Evolutionary conservation across 2,888 invertebrate species (phyloP), one percentile per base, ranked within the genome.

Genomic region (Xylota sylvarum): DNA sequence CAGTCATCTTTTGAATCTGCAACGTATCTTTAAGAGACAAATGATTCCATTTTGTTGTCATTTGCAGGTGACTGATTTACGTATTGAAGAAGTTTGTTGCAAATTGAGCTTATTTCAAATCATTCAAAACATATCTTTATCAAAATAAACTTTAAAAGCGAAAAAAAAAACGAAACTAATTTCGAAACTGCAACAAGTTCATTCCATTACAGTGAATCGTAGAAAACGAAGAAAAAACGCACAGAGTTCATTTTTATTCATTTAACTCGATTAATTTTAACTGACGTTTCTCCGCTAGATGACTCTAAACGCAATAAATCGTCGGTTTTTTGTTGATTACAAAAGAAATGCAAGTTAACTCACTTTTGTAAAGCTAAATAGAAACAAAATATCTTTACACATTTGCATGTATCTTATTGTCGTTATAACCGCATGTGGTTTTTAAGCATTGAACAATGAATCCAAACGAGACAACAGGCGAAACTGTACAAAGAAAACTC

Each of bases 221-320:
- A 27, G 46, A 56, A 32, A 30, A 30, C 10, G n/a, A 46, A n/a
- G 32, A 12, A 2, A 40, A 6, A 73, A n/a, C 43, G 7, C 10
- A 77, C 14, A 32, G 14, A 32, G 10, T 82, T 76, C 50, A 67
- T 80, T 70, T 52, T 1, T 65, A 56, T 73, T 73, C 73, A 60
- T 40, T 64, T 10, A 5, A 35, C 72, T 73, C 14, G 32, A 30
- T 64, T 64, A 48, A 10, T 32, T 58, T 56, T 64, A 65, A 37
- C 30, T 87, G 87, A 87, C 87, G 55, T 74, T 58, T 79, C 64
- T 19, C 82, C 83, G 52, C 69, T 74, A 87, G 87, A 87, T 87
- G 87, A 30, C 83, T 62, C 87, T 83, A 30, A n/a, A n/a, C 9
- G 37, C 19, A 77, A 27, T 14, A 64, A 56, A 50, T 82, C 43